phyloP scores from a whole-genome alignment of 2,888 invertebrate genomes.

The Andrena fulva region DNA sequence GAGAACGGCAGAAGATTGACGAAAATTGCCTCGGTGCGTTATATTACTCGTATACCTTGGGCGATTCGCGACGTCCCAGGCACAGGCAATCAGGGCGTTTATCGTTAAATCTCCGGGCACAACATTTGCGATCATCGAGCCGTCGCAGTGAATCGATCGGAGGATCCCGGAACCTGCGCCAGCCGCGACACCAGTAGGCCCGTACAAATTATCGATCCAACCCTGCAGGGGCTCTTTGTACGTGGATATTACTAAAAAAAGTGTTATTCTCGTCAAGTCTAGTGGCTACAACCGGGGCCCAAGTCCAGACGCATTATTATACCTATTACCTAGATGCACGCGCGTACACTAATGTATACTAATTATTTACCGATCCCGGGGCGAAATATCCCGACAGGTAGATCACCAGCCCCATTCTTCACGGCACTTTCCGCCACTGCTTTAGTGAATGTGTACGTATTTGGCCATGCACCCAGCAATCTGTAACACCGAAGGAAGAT shows the following conservation, averaged over 20 bases:
- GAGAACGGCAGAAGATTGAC: too few species aligned
- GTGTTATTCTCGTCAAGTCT: not conserved
- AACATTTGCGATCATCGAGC: slow-evolving; percentile 90
- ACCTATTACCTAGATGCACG: too few species aligned
- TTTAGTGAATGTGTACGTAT: slow-evolving; percentile 97
- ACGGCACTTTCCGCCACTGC: slow-evolving; percentile 94
- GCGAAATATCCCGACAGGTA: slow-evolving; percentile 93
- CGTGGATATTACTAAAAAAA: slow-evolving; percentile 87
- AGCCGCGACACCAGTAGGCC: slow-evolving; percentile 91
- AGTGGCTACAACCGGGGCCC: not conserved
- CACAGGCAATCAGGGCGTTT: slow-evolving; percentile 92
- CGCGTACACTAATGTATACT: not conserved
- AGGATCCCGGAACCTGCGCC: slow-evolving; percentile 92
- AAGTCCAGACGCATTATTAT: too few species aligned
- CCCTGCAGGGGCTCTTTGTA: slow-evolving; percentile 91
- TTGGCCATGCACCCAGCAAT: slow-evolving; percentile 91
- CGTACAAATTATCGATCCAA: slow-evolving; percentile 97
- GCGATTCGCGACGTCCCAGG: slow-evolving; percentile 89
- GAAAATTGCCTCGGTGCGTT: too few species aligned
- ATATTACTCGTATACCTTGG: slow-evolving; percentile 68
- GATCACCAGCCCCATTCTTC: slow-evolving; percentile 87
- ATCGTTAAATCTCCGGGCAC: slow-evolving; percentile 94
- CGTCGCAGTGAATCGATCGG: slow-evolving; percentile 90
- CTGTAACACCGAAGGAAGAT: slow-evolving; percentile 81
- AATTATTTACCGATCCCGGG: slow-evolving; percentile 91